Percentiles rank a stretch among this genome's conserved stretches.
Conservation (phyloP, 2,113 vertebrate genomes). For the Ageneiosus marmoratus region DNA sequence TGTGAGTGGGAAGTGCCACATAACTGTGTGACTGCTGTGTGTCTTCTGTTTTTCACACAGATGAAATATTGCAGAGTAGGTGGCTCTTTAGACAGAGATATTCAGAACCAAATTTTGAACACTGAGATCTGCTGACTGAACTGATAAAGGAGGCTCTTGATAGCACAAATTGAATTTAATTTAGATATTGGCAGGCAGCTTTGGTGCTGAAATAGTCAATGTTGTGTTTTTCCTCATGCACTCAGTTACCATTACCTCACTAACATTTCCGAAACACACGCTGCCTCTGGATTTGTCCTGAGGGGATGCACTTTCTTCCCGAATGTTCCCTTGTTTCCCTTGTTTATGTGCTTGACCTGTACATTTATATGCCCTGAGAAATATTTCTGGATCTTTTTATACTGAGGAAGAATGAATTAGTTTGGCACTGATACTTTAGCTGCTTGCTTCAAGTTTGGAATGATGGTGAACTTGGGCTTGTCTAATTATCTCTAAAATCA, state of each 20-base stretch:
- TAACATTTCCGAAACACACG: conserved; percentile 23
- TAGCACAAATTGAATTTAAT: conserved; percentile 38
- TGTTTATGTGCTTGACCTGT: conserved; percentile 31
- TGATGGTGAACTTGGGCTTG: conserved; percentile 3
- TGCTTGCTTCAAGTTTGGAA: conserved; percentile 35
- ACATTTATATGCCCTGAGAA: conserved; percentile 43
- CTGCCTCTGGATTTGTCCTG: conserved; percentile 9
- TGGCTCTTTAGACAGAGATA: neutral
- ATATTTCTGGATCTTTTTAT: conserved; percentile 34
- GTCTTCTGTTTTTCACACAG: conserved; percentile 16
- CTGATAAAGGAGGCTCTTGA: conserved; percentile 23
- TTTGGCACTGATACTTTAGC: conserved; percentile 20
- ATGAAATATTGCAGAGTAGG: neutral
- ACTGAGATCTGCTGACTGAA: neutral
- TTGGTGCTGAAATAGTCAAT: conserved; percentile 1
- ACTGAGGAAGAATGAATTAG: conserved; percentile 21
- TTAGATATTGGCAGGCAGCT: conserved; percentile 36
- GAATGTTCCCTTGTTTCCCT: neutral
- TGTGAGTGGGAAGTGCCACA: conserved; percentile 17
- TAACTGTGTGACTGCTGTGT: neutral
- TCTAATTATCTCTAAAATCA: conserved; percentile 20
- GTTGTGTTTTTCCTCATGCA: conserved; percentile 19
- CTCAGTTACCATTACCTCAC: conserved; percentile 37
- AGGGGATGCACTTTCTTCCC: neutral
- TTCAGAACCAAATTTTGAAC: neutral